Base-by-base conservation (phyloP, 1,140 invertebrate genomes). In the Theocolax elegans region DNA sequence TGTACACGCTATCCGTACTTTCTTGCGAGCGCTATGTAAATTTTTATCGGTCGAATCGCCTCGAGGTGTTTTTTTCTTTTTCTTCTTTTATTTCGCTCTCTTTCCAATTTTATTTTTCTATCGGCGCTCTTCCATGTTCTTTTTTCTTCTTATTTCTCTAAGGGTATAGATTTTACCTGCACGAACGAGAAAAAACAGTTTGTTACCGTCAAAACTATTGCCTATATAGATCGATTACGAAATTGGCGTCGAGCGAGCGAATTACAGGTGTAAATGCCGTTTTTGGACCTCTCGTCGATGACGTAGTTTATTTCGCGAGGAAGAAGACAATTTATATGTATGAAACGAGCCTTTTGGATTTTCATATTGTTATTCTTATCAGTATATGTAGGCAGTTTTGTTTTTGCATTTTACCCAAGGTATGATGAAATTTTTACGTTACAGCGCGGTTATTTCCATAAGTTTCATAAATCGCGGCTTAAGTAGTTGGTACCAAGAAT, bases 191-290 rank as follows among this genome's bases (percentile, higher is more conserved):
- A 35, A 35, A 10, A 44, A 58, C 46, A 62, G 56, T 62, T 68
- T 68, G 67, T 68, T 68, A 68, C 67, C 53, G 67, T 68, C 67
- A 62, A 68, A 68, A 60, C 21, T 40, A 12, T 1, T 46, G 38
- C 38, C n/a, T 1, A 44, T 44, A n/a, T n/a, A n/a, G n/a, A n/a
- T 66, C 19, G 38, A 6, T 13, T 44, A 44, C 23, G 25, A 29
- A 49, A 40, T n/a, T 21, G 17, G 9, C 19, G 44, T 65, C 15
- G 17, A 17, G 1, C 48, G 54, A 15, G 65, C 65, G 46, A 59
- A 38, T 59, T 67, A 60, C 66, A 59, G 66, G 29, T 67, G 56
- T 60, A 40, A 21, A 58, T 46, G 51, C 64, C 64, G 64, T 67
- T 67, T 67, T 67, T 48, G 64, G 64, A 31, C 17, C n/a, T 66